These are phyloP conservation scores for Brotula barbata DNA, from an alignment of 2,797 vertebrate species.

Conservation along the genomic window DNA sequence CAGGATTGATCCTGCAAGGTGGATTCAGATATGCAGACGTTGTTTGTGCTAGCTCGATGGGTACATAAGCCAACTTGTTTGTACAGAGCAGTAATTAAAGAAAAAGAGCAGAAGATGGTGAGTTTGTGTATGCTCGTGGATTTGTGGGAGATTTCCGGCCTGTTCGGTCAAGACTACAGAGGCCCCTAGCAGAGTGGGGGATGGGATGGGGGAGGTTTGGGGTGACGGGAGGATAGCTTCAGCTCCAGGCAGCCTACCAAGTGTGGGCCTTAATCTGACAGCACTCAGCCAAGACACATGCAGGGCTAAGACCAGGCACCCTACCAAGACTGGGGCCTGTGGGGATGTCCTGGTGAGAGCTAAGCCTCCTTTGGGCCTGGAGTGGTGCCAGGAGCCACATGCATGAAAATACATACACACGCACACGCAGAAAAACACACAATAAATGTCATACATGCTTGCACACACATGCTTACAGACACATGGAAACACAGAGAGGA, in stretches of 20 bases:
- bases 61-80: constrained; percentile 35
- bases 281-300: constrained; percentile 74
- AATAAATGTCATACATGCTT: constrained; percentile 45
- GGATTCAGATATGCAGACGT: constrained; percentile 26
- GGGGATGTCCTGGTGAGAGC: constrained; percentile 78
- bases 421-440: constrained; percentile 7
- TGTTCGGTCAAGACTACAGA: constrained; percentile 40
- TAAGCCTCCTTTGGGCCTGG: constrained; percentile 74
- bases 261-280: constrained; percentile 77
- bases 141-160: constrained; percentile 40
- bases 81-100: constrained; percentile 13
- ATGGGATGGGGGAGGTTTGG: constrained; percentile 17
- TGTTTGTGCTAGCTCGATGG: constrained; percentile 17
- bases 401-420: not conserved
- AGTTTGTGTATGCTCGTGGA: constrained; percentile 28
- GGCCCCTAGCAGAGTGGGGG: constrained; percentile 13
- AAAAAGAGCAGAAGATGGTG: constrained; percentile 10
- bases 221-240: constrained; percentile 51
- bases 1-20: not conserved
- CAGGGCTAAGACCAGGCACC: constrained; percentile 79
- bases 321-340: constrained; percentile 75
- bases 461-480: constrained; percentile 33
- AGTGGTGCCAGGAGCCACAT: constrained; percentile 55
- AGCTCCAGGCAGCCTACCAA: constrained; percentile 72
- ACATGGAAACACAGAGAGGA: constrained; percentile 41